These are phyloP conservation scores for Argyrosomus regius DNA, from an alignment of 2,797 vertebrate species.

Conservation along the genomic window DNA sequence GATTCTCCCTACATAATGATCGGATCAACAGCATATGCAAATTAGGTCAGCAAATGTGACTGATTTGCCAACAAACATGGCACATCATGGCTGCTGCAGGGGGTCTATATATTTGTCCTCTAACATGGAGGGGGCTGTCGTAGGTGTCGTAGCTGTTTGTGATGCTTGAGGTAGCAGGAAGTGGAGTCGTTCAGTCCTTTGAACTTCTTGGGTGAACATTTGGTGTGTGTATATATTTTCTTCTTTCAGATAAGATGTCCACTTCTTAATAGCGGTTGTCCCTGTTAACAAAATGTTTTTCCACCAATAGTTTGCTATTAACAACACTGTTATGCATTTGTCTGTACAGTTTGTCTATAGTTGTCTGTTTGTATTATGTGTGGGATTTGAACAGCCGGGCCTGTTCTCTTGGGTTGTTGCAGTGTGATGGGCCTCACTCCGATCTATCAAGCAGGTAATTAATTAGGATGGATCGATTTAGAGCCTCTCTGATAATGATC, in stretches of 20 bases:
- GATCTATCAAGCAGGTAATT: constrained; percentile 75
- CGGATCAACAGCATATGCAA: not conserved
- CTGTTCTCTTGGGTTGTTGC: constrained; percentile 30
- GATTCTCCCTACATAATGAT: not conserved
- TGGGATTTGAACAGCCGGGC: constrained; percentile 26
- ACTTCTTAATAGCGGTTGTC: no score
- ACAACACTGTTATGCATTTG: not conserved
- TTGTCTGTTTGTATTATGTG: constrained; percentile 6
- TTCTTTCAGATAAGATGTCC: not conserved
- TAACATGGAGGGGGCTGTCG: not conserved
- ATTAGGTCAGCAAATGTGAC: not conserved
- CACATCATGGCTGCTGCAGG: not conserved
- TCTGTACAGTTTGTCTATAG: constrained; percentile 5
- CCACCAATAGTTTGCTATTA: not conserved
- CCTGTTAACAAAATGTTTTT: no score
- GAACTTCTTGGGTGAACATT: not conserved
- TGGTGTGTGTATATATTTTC: not conserved
- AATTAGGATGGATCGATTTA: constrained; percentile 75
- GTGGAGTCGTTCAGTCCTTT: not conserved
- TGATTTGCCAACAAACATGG: not conserved
- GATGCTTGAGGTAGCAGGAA: not conserved
- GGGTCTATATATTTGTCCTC: not conserved
- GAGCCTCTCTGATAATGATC: constrained; percentile 73
- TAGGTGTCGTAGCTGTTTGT: not conserved
- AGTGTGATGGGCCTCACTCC: constrained; percentile 53